Conservation (phyloP, 2,888 invertebrate species). For the Mythimna ferrago region DNA sequence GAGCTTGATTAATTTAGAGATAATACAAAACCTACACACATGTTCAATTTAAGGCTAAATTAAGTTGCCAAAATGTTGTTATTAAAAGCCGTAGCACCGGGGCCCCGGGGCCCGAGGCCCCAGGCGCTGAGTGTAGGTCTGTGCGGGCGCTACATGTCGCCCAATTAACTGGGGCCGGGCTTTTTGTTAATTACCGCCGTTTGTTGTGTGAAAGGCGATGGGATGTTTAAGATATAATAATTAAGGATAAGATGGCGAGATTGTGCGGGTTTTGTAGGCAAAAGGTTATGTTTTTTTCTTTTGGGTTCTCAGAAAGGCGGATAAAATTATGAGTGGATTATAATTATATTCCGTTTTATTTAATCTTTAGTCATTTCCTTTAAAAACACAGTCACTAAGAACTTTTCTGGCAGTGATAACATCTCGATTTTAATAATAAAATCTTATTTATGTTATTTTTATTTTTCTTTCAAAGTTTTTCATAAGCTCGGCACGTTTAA, state of each 20-base stretch:
- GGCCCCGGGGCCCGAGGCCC: constrained; percentile 31
- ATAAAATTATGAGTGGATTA: constrained; percentile 9
- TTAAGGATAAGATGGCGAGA: constrained; percentile 42
- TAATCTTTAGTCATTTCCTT: neutral
- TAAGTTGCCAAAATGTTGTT: constrained; percentile 62
- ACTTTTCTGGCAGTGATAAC: constrained; percentile 1
- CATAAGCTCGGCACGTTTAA: constrained; percentile 32
- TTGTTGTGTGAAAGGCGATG: constrained; percentile 56
- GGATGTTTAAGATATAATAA: constrained; percentile 50
- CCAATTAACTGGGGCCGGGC: constrained; percentile 59
- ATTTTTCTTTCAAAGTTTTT: constrained; percentile 9
- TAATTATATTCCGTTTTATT: constrained; percentile 4
- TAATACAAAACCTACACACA: constrained; percentile 41
- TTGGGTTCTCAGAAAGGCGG: neutral
- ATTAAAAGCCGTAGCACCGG: constrained; percentile 51
- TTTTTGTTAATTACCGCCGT: constrained; percentile 62
- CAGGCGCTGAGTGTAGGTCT: constrained; percentile 35
- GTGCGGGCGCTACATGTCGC: constrained; percentile 53
- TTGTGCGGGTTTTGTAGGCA: constrained; percentile 15
- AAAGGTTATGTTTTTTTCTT: constrained; percentile 22
- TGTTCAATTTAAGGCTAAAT: constrained; percentile 56
- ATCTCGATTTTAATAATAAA: neutral
- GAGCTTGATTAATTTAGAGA: constrained; percentile 49
- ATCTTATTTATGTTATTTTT: neutral
- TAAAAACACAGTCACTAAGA: neutral